Evolutionary conservation across 1,140 invertebrate species (phyloP).

Genomic region (Drosophila nannoptera): DNA sequence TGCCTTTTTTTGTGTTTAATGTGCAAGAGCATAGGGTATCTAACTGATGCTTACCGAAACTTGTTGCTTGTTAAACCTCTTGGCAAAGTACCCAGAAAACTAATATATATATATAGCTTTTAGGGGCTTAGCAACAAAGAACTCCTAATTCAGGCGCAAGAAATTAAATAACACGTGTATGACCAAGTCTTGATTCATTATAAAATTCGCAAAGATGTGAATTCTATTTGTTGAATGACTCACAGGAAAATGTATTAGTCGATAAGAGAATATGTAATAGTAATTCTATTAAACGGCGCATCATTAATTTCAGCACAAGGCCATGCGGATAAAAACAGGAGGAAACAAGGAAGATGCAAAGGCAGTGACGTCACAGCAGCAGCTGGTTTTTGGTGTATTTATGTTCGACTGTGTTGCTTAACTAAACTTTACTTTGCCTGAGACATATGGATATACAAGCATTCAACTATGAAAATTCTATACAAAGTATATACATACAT

Average conservation of each 20-base stretch:
- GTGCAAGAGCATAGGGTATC: too few relatives aligned
- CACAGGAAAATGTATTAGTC: background rate
- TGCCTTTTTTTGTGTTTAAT: too few relatives aligned
- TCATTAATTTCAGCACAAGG: slow-evolving; percentile 47
- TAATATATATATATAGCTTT: too few relatives aligned
- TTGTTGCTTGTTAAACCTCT: too few relatives aligned
- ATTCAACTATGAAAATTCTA: slow-evolving; percentile 9
- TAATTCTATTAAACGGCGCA: background rate
- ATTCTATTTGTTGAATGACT: background rate
- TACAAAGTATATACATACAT: background rate
- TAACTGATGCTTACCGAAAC: too few relatives aligned
- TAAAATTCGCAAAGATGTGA: background rate
- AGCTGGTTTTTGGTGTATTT: slow-evolving; percentile 23
- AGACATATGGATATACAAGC: slow-evolving; percentile 37
- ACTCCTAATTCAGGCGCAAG: too few relatives aligned
- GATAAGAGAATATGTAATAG: background rate
- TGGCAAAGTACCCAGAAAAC: too few relatives aligned
- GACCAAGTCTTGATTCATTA: slow-evolving; percentile 8
- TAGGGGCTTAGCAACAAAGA: too few relatives aligned
- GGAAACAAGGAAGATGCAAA: background rate
- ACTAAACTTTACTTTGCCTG: slow-evolving; percentile 21
- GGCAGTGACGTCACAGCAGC: slow-evolving; percentile 25
- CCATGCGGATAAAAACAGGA: slow-evolving; percentile 4
- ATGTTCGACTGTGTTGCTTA: slow-evolving; percentile 27
- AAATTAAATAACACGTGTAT: too few relatives aligned